Conservation (phyloP, 2,797 vertebrate species). For the Lutjanus campechanus region DNA sequence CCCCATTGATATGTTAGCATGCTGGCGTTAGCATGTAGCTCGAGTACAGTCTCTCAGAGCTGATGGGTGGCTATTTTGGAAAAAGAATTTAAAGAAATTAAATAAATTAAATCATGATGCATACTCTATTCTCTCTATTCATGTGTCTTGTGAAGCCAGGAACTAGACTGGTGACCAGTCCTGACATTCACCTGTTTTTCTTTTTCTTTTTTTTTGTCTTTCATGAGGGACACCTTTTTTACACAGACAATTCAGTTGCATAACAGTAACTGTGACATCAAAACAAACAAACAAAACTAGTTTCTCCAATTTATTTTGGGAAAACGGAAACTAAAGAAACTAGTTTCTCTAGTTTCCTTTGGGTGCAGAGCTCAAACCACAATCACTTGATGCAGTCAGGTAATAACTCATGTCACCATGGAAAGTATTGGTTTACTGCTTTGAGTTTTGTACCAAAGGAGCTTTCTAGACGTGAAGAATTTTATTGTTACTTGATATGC, state of each 20-base stretch:
- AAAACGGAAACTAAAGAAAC: too few species aligned
- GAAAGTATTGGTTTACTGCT: background rate
- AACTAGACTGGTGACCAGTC: background rate
- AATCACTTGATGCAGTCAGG: background rate
- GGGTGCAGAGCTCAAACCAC: background rate
- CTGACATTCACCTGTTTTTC: background rate
- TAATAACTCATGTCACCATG: background rate
- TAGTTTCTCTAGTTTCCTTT: background rate
- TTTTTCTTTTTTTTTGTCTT: background rate
- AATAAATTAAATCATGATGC: background rate
- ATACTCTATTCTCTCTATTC: background rate
- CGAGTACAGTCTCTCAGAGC: background rate
- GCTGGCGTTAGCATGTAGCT: too few species aligned
- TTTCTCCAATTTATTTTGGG: too few species aligned
- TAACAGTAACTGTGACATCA: background rate
- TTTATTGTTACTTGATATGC: background rate
- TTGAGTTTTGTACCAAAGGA: background rate
- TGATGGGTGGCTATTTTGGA: background rate
- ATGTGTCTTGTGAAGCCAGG: too few species aligned
- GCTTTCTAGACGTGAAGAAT: background rate
- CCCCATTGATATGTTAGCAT: too few species aligned
- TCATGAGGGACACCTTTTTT: too few species aligned
- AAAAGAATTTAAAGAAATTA: background rate
- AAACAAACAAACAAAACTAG: background rate
- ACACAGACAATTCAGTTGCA: background rate